phyloP scores from a whole-genome alignment of 1,140 invertebrate species.

The Drosophila ohnishii region DNA sequence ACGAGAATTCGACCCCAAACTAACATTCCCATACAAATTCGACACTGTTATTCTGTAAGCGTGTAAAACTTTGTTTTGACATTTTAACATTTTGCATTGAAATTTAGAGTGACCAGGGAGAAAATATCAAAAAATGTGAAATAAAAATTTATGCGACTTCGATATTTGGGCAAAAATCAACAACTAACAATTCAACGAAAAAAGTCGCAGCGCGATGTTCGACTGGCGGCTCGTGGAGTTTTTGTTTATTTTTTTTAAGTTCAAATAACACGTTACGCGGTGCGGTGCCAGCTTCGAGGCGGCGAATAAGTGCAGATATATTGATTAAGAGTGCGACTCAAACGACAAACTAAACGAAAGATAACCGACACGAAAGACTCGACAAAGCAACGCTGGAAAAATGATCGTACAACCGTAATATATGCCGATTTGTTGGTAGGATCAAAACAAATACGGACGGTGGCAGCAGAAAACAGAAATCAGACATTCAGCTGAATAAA shows the following conservation, averaged over 20 bases:
- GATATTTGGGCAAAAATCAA: too few species aligned
- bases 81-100: too few species aligned
- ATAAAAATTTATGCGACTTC: too few species aligned
- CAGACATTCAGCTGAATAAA: slow-evolving; percentile 8
- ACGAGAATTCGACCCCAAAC: too few species aligned
- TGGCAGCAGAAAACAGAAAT: neutral
- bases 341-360: slow-evolving; percentile 4
- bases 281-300: neutral
- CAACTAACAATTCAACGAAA: neutral
- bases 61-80: too few species aligned
- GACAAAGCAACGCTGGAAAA: slow-evolving; percentile 26
- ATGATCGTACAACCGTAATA: slow-evolving; percentile 25
- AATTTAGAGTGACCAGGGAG: too few species aligned
- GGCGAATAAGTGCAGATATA: slow-evolving; percentile 14
- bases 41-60: too few species aligned
- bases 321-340: slow-evolving; percentile 4
- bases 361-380: slow-evolving; percentile 32
- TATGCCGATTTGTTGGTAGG: slow-evolving; percentile 22
- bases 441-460: slow-evolving; percentile 15
- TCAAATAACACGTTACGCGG: slow-evolving; percentile 19
- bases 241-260: slow-evolving; percentile 36
- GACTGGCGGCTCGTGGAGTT: slow-evolving; percentile 9
- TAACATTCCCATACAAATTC: too few species aligned
- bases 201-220: slow-evolving; percentile 18
- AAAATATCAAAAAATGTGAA: too few species aligned